These are phyloP conservation scores for Lacerta bilineata DNA, from an alignment of 2,797 vertebrate species.

Conservation along the genomic window DNA sequence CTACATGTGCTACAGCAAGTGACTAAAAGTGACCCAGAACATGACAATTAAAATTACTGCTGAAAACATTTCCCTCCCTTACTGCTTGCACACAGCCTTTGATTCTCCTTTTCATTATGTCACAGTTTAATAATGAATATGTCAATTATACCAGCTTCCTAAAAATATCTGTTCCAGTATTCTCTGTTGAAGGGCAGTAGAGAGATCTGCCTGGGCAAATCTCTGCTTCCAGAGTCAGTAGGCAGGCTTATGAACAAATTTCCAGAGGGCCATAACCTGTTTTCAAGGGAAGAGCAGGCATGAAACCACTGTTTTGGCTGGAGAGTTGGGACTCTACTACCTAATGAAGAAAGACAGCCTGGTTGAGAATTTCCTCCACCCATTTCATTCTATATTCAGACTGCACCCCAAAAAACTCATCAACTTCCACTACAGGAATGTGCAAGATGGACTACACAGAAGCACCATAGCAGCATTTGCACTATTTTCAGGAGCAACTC, in stretches of 20 bases:
- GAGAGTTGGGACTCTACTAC: not conserved
- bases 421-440: too few species aligned
- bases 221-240: constrained; percentile 10
- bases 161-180: constrained; percentile 39
- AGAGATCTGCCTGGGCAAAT: not conserved
- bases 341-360: not conserved
- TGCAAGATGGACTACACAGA: too few species aligned
- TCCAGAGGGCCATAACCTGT: not conserved
- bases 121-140: constrained; percentile 22
- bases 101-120: not conserved
- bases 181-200: not conserved
- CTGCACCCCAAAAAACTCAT: not conserved
- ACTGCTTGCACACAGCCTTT: not conserved
- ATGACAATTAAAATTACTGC: constrained; percentile 24
- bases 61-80: not conserved
- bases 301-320: not conserved
- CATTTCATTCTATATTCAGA: not conserved
- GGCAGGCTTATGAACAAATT: not conserved
- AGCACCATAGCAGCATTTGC: too few species aligned
- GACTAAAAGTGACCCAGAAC: not conserved
- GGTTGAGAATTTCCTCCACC: not conserved
- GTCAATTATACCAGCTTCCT: constrained; percentile 3
- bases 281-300: not conserved
- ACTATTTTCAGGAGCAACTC: too few species aligned
- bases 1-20: not conserved